A percentile compares a stretch with the other conserved stretches of the same genome.
These are phyloP conservation scores for Sarcophaga caerulescens DNA, from an alignment of 2,888 invertebrate genomes.

Conservation along the genomic window DNA sequence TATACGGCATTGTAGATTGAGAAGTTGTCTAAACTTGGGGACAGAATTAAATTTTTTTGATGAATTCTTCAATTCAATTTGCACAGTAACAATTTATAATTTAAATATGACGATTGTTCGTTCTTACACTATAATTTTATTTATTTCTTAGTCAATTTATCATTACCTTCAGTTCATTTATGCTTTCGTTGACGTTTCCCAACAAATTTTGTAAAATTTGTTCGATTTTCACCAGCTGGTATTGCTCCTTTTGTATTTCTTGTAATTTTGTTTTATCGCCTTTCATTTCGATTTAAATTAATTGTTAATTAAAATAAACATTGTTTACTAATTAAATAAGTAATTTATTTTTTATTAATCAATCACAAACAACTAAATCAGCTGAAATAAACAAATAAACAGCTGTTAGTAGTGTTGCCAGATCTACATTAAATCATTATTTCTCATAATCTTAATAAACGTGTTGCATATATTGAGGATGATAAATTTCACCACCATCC, in stretches of 20 bases:
- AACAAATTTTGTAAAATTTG: conserved; percentile 33
- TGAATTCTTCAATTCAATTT: too few species aligned
- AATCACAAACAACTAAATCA: not conserved
- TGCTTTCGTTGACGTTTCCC: conserved; percentile 46
- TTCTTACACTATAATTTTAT: not conserved
- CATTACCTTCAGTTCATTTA: conserved; percentile 61
- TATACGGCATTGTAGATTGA: too few species aligned
- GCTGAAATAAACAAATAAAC: not conserved
- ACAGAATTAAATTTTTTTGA: too few species aligned
- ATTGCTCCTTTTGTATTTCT: conserved; percentile 58
- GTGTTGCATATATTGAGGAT: not conserved
- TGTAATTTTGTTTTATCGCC: conserved; percentile 28
- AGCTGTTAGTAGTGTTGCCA: conserved; percentile 17
- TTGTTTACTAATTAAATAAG: not conserved
- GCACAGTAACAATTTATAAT: too few species aligned
- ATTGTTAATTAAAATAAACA: not conserved
- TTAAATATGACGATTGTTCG: too few species aligned
- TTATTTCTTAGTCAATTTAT: not conserved
- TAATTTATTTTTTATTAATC: not conserved
- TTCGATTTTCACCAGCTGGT: conserved; percentile 51
- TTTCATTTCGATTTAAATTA: conserved; percentile 30
- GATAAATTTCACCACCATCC: not conserved
- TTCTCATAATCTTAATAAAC: not conserved
- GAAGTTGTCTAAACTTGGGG: too few species aligned
- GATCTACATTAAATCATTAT: not conserved